These are phyloP conservation scores for Taenioides sp. DNA, from an alignment of 2,797 vertebrate genomes.

Conservation along the genomic window DNA sequence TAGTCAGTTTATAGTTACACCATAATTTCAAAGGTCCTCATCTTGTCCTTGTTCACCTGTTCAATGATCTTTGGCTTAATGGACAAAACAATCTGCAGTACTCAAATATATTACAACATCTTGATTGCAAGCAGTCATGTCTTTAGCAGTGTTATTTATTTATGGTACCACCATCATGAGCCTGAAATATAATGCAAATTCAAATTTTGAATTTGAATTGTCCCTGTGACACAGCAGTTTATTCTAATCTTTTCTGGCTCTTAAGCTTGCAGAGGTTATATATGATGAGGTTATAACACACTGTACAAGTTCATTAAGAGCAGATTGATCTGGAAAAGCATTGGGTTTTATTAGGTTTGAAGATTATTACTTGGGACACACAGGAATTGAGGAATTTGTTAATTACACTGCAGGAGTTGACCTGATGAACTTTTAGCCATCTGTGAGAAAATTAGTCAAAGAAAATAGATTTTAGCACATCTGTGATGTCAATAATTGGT, in stretches of 20 bases:
- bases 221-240: conserved; percentile 30
- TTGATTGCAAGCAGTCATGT: not conserved
- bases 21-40: not conserved
- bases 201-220: conserved; percentile 4
- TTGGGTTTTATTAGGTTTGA: no score
- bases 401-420: not conserved
- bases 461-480: not conserved
- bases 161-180: not conserved
- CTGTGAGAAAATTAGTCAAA: not conserved
- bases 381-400: not conserved
- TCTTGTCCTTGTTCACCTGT: not conserved
- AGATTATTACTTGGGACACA: no score
- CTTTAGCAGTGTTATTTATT: not conserved
- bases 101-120: conserved; percentile 10
- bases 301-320: not conserved
- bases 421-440: not conserved
- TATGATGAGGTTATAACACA: conserved; percentile 10
- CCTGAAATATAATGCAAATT: not conserved
- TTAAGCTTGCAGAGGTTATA: conserved; percentile 19
- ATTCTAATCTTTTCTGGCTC: conserved; percentile 44
- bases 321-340: not conserved
- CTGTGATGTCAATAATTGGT: not conserved
- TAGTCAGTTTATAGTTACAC: not conserved
- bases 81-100: not conserved
- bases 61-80: conserved; percentile 12